These are phyloP conservation scores for Scaptomyza tumidula DNA, from an alignment of 2,888 invertebrate species.

Conservation along the genomic window DNA sequence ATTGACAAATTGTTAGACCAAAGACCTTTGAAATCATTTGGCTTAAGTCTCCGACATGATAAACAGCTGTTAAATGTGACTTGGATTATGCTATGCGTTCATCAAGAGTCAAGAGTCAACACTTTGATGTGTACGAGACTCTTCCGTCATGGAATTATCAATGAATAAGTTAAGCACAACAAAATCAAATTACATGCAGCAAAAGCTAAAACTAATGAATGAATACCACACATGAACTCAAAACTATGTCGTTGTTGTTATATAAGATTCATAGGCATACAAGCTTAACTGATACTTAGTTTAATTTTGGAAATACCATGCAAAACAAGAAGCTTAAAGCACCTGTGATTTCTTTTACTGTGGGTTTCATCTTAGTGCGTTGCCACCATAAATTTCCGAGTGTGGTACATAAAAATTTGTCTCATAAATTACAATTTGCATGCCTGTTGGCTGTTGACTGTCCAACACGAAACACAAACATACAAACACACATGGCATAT, in stretches of 20 bases:
- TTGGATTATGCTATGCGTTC: slow-evolving; percentile 73
- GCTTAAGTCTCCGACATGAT: slow-evolving; percentile 62
- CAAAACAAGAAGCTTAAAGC: slow-evolving; percentile 43
- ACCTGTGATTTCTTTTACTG: slow-evolving; percentile 50
- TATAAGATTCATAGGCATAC: slow-evolving; percentile 10
- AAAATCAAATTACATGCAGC: not conserved
- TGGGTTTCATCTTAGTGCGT: slow-evolving; percentile 37
- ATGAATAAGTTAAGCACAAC: slow-evolving; percentile 33
- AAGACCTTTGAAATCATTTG: slow-evolving; percentile 47
- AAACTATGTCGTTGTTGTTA: slow-evolving; percentile 5
- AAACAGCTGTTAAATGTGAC: slow-evolving; percentile 71
- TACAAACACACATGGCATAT: slow-evolving; percentile 22
- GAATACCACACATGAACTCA: slow-evolving; percentile 16
- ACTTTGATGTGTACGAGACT: slow-evolving; percentile 54
- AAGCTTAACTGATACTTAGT: slow-evolving; percentile 13
- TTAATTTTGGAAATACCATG: slow-evolving; percentile 10
- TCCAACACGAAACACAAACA: slow-evolving; percentile 56
- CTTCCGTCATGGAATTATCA: slow-evolving; percentile 67
- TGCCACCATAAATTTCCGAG: slow-evolving; percentile 68
- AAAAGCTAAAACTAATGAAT: slow-evolving; percentile 50
- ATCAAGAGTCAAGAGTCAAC: slow-evolving; percentile 72
- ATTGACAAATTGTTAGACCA: slow-evolving; percentile 72
- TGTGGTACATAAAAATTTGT: slow-evolving; percentile 77
- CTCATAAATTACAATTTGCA: slow-evolving; percentile 81
- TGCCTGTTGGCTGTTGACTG: slow-evolving; percentile 60